These are phyloP conservation scores for Meiosimyza decipiens DNA, from an alignment of 2,888 invertebrate species.

Conservation along the genomic window DNA sequence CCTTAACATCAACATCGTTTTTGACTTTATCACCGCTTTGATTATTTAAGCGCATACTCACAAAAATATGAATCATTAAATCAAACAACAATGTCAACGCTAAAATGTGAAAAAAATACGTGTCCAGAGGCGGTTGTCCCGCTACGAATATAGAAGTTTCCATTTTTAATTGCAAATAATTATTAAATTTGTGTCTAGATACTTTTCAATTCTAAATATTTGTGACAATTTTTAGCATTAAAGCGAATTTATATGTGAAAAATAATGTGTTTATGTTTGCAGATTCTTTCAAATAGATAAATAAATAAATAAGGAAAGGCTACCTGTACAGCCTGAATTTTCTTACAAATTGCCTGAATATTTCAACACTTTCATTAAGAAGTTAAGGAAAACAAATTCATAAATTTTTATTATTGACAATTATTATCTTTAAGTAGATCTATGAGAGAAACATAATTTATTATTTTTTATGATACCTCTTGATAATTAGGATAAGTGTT, in stretches of 20 bases:
- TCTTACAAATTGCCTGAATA: no score
- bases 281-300: no score
- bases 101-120: not conserved
- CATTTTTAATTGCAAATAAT: not conserved
- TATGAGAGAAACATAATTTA: no score
- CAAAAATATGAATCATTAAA: not conserved
- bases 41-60: not conserved
- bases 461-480: no score
- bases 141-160: not conserved
- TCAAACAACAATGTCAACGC: slow-evolving; percentile 9
- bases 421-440: no score
- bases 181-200: not conserved
- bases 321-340: no score
- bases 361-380: no score
- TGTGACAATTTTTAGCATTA: not conserved
- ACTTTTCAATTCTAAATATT: not conserved
- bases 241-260: not conserved
- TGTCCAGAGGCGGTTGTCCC: not conserved
- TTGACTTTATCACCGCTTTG: not conserved
- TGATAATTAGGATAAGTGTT: no score
- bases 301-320: no score
- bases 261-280: no score
- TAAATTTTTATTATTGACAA: no score
- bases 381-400: no score
- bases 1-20: not conserved